phyloP scores from a whole-genome alignment of 2,113 vertebrate genomes.

The Colinus virginianus region DNA sequence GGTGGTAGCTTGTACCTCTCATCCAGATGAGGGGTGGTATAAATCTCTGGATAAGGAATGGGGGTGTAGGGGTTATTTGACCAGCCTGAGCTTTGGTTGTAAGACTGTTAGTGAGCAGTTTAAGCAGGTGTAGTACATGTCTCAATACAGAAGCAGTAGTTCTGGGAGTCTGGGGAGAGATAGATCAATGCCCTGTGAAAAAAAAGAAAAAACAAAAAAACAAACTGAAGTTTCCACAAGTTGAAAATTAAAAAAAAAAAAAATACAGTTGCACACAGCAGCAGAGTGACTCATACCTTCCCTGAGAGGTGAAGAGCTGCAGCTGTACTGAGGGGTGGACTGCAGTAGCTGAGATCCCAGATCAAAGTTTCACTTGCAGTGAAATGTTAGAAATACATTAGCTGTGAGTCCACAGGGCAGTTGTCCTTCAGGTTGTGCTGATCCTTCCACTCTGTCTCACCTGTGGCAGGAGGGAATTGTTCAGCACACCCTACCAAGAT shows the following conservation, averaged over 20 bases:
- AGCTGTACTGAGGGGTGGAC: not conserved
- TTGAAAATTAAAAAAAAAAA: not conserved
- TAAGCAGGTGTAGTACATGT: not conserved
- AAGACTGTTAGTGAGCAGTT: not conserved
- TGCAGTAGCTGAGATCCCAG: not conserved
- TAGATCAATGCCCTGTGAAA: not conserved
- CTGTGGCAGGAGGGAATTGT: not conserved
- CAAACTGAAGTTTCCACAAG: not conserved
- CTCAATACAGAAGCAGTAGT: not conserved
- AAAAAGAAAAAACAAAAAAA: not conserved
- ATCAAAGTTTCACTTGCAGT: accelerated
- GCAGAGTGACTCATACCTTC: not conserved
- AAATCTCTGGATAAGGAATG: not conserved
- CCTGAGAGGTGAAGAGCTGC: not conserved
- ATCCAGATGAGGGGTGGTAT: not conserved
- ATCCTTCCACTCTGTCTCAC: accelerated
- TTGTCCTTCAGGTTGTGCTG: not conserved
- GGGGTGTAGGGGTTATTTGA: not conserved
- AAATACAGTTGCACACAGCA: not conserved
- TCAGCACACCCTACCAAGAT: not conserved
- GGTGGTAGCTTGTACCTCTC: not conserved
- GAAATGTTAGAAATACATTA: accelerated
- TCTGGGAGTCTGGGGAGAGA: not conserved
- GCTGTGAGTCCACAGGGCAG: not conserved
- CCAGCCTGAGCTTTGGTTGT: not conserved